Conservation (phyloP, 2,888 invertebrate species). For the Caprella mutica region DNA sequence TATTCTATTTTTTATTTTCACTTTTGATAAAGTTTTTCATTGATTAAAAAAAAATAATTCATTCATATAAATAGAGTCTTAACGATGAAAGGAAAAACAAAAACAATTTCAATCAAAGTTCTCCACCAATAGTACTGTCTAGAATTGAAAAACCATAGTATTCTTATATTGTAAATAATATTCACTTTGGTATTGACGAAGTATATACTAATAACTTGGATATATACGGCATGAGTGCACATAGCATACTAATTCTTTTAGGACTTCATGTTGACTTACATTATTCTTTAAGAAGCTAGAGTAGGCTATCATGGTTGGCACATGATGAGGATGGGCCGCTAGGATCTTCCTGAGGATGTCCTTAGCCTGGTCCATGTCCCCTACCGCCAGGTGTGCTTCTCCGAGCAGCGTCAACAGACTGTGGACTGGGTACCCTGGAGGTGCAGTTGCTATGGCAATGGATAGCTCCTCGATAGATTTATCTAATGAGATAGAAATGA, state of each 20-base stretch:
- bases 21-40: too few species aligned
- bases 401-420: slow-evolving; percentile 24
- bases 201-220: too few species aligned
- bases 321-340: slow-evolving; percentile 40
- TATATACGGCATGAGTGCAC: not conserved
- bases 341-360: slow-evolving; percentile 37
- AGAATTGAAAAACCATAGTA: too few species aligned
- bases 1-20: too few species aligned
- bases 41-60: too few species aligned
- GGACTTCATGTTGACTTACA: slow-evolving; percentile 24
- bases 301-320: slow-evolving; percentile 44
- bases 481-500: not conserved
- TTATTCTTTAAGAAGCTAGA: slow-evolving; percentile 39
- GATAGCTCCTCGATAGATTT: slow-evolving; percentile 21
- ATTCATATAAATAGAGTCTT: too few species aligned
- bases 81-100: too few species aligned
- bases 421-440: slow-evolving; percentile 25
- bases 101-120: too few species aligned
- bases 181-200: too few species aligned
- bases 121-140: too few species aligned
- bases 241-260: not conserved
- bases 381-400: slow-evolving; percentile 35
- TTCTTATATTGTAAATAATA: too few species aligned
- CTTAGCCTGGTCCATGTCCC: slow-evolving; percentile 30
- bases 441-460: slow-evolving; percentile 16